phyloP scores from a whole-genome alignment of 2,888 invertebrate genomes.

The Pollenia angustigena region DNA sequence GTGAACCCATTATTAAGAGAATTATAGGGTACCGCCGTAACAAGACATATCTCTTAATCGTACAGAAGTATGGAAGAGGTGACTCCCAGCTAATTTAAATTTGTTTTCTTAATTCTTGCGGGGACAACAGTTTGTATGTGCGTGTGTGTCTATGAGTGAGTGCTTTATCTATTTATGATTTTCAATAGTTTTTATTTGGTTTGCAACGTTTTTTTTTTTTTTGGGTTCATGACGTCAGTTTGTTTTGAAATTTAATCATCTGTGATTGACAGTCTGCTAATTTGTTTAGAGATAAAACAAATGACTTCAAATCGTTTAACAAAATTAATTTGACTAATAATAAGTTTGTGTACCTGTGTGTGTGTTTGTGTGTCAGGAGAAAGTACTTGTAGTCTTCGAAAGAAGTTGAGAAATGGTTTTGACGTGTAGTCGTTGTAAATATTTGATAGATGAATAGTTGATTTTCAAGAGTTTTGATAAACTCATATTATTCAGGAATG shows the following conservation, averaged over 20 bases:
- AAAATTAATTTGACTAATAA: conserved; percentile 58
- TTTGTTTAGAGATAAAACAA: conserved; percentile 62
- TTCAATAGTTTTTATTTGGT: background rate
- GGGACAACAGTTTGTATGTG: background rate
- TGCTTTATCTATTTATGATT: background rate
- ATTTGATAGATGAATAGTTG: conserved; percentile 32
- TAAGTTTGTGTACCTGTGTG: background rate
- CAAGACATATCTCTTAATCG: too few species aligned
- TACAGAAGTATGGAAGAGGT: too few species aligned
- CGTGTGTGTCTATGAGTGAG: background rate
- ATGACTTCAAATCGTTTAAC: conserved; percentile 60
- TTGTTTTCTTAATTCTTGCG: too few species aligned
- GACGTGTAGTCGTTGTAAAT: conserved; percentile 5
- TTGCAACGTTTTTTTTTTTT: background rate
- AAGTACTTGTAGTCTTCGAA: background rate
- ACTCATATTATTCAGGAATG: background rate
- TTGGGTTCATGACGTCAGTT: conserved; percentile 57
- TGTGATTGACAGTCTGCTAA: conserved; percentile 65
- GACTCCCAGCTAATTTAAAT: too few species aligned
- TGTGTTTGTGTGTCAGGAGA: background rate
- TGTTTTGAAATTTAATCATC: conserved; percentile 62
- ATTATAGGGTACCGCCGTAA: too few species aligned
- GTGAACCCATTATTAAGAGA: too few species aligned
- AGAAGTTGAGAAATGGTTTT: background rate
- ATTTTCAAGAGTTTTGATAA: conserved; percentile 19